phyloP scores from a whole-genome alignment of 2,888 invertebrate genomes.

The Hartigia nigra region DNA sequence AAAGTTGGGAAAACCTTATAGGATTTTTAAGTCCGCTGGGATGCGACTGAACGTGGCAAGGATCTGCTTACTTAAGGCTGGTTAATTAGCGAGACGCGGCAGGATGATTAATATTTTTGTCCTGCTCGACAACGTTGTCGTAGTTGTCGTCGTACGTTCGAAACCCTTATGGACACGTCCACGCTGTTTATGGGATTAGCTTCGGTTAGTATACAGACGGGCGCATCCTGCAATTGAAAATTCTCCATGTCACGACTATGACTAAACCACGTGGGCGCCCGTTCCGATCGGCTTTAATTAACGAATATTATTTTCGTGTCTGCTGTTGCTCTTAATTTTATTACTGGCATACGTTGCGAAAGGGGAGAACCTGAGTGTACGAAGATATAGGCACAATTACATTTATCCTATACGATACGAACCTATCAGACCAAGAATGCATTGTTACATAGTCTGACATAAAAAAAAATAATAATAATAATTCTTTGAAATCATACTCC shows the following conservation, averaged over 20 bases:
- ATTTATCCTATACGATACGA: neutral
- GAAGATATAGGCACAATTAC: neutral
- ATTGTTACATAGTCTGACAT: neutral
- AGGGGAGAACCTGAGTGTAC: neutral
- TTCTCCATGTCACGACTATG: constrained; percentile 54
- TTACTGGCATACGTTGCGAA: neutral
- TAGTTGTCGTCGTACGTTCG: constrained; percentile 5
- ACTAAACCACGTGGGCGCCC: constrained; percentile 46
- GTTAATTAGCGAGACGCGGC: constrained; percentile 35
- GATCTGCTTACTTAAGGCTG: neutral
- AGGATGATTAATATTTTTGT: constrained; percentile 45
- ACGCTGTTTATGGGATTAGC: constrained; percentile 48
- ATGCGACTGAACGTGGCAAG: neutral
- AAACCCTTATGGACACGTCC: constrained; percentile 25
- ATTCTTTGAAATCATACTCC: neutral
- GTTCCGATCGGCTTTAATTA: constrained; percentile 41
- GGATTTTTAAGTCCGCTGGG: too few species aligned
- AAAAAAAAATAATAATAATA: too few species aligned
- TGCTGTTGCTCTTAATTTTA: neutral
- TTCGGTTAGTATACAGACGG: constrained; percentile 45
- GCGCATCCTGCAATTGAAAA: constrained; percentile 53
- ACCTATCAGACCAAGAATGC: neutral
- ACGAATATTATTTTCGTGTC: constrained; percentile 18
- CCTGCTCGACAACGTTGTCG: neutral
- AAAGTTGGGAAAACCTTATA: neutral